Evolutionary conservation across 1,140 invertebrate species (phyloP).

Genomic region (Drosophila paulistorum): DNA sequence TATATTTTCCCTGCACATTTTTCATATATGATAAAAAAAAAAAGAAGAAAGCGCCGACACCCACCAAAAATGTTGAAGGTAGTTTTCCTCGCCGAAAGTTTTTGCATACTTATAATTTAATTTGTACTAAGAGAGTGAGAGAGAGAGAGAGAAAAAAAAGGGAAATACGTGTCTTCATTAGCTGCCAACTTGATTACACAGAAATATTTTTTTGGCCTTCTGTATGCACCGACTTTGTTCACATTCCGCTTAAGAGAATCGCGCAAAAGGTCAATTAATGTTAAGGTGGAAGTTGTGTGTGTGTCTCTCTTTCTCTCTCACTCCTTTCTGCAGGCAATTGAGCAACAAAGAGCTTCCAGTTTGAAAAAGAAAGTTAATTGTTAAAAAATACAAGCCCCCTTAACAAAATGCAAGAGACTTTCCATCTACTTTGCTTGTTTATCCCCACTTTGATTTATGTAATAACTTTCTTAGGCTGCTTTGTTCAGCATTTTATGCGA

Average conservation of each 20-base stretch:
- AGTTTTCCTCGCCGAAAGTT: slow-evolving; percentile 16
- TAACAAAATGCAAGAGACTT: slow-evolving; percentile 46
- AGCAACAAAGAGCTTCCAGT: slow-evolving; percentile 36
- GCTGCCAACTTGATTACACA: slow-evolving; percentile 19
- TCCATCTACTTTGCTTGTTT: slow-evolving; percentile 26
- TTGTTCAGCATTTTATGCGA: slow-evolving; percentile 37
- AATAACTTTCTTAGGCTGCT: slow-evolving; percentile 54
- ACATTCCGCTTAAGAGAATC: not conserved
- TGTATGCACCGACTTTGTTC: not conserved
- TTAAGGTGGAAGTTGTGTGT: too few species aligned
- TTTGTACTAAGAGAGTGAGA: not conserved
- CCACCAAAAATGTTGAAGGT: slow-evolving; percentile 42
- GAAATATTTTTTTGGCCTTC: not conserved
- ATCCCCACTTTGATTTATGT: slow-evolving; percentile 39
- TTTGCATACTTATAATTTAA: slow-evolving; percentile 13
- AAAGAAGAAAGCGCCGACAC: not conserved
- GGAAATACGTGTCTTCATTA: slow-evolving; percentile 28
- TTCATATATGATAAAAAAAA: slow-evolving; percentile 45
- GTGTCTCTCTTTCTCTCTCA: not conserved
- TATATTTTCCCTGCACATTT: slow-evolving; percentile 66
- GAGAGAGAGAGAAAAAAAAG: not conserved
- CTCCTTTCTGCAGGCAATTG: slow-evolving; percentile 46
- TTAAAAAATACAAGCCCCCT: slow-evolving; percentile 34
- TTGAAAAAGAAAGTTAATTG: slow-evolving; percentile 53
- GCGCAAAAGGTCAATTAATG: slow-evolving; percentile 1